Conservation (phyloP, 1,140 invertebrate species). For the Sycophaga agraensis region DNA sequence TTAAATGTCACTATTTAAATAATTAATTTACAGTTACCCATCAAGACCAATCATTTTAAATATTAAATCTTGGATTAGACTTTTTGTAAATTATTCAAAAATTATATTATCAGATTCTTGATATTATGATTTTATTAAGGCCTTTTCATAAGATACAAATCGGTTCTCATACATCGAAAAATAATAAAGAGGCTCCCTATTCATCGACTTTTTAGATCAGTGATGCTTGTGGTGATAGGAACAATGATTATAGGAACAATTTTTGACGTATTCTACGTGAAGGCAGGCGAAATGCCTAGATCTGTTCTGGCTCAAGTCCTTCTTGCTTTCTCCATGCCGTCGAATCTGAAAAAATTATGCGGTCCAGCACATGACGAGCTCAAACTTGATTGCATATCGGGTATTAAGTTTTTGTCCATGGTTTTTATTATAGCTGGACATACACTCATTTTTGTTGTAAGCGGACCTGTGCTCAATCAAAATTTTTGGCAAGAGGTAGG, state of each 20-base stretch:
- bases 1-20: no score
- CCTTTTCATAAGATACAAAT: no score
- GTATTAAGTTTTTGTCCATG: conserved; percentile 68
- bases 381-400: conserved; percentile 66
- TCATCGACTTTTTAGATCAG: conserved; percentile 42
- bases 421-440: conserved; percentile 66
- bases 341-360: conserved; percentile 61
- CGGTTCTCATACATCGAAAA: no score
- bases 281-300: conserved; percentile 32
- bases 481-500: conserved; percentile 64
- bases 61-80: no score
- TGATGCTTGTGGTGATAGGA: conserved; percentile 40
- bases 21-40: no score
- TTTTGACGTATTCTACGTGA: conserved; percentile 40
- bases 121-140: no score
- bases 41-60: no score
- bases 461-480: conserved; percentile 65
- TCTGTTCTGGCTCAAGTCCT: conserved; percentile 52
- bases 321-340: conserved; percentile 63
- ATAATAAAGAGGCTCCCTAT: no score
- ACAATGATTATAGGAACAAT: conserved; percentile 42
- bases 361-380: conserved; percentile 56
- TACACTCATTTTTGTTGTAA: conserved; percentile 64
- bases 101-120: no score
- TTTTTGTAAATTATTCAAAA: no score